A percentile compares a stretch with the other conserved stretches of the same genome.
Evolutionary conservation across 2,113 vertebrate genomes (phyloP).

Genomic region (Coregonus clupeaformis): DNA sequence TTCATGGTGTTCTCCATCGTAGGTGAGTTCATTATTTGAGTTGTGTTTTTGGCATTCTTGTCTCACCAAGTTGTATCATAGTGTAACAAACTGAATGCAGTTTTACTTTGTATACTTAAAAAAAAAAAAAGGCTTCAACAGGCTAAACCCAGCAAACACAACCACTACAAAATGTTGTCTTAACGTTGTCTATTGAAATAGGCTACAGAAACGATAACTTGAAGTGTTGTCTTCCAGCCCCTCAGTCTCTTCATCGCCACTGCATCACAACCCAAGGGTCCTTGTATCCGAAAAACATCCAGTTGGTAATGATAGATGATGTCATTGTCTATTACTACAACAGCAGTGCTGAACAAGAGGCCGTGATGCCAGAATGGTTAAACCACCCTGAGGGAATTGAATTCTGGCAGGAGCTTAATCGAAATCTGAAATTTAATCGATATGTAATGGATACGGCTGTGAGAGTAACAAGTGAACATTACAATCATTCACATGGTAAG

Average conservation of each 20-base stretch:
- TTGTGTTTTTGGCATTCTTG: too few relatives aligned
- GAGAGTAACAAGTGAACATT: slow-evolving; percentile 15
- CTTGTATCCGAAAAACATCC: slow-evolving; percentile 12
- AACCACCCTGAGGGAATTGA: slow-evolving; percentile 15
- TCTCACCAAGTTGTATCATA: too few relatives aligned
- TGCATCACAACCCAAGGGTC: slow-evolving; percentile 7
- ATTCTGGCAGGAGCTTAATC: too few relatives aligned
- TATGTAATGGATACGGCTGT: slow-evolving; percentile 21
- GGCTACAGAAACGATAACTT: too few relatives aligned
- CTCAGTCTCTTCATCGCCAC: slow-evolving; percentile 17
- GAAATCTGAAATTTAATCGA: slow-evolving; percentile 20
- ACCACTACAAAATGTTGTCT: too few relatives aligned
- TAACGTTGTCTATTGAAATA: too few relatives aligned
- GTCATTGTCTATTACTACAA: slow-evolving; percentile 19
- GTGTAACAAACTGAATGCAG: too few relatives aligned
- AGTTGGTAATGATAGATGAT: slow-evolving; percentile 22
- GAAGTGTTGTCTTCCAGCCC: too few relatives aligned
- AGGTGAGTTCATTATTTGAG: too few relatives aligned
- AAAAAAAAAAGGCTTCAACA: too few relatives aligned
- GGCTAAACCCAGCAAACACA: too few relatives aligned
- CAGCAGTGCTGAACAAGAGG: neutral
- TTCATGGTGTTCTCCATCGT: neutral
- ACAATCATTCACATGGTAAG: slow-evolving; percentile 26
- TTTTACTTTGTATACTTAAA: too few relatives aligned
- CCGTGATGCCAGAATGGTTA: slow-evolving; percentile 16